Base-by-base conservation (phyloP, 2,113 vertebrate genomes). In the Australoheros scitulus region DNA sequence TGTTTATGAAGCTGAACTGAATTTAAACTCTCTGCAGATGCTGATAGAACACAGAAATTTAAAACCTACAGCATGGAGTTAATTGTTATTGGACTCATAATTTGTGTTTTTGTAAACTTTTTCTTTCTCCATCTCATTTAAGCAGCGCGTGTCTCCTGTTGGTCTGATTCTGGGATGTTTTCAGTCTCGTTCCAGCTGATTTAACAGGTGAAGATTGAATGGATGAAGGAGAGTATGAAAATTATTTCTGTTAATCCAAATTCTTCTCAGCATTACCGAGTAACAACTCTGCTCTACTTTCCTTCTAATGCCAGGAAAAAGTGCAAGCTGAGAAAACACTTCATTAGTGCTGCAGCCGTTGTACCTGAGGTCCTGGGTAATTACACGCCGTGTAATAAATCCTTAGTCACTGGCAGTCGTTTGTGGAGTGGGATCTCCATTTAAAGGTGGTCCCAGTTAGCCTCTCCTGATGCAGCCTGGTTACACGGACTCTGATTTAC, bases 401-500 rank as follows among this genome's bases (percentile, higher is more conserved):
- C 43, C 65, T 72, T 52, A 52, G 20, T 52, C 24, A 72, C 65
- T 52, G 65, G 41, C 15, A 15, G 22, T 2, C 38, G 64, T 68
- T 68, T 68, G 64, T 68, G 41, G 3, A 80, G 29, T 6, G 18
- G 36, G 17, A 24, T 36, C 43, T 32, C 36, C 11, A 7, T 83
- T 77, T 68, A 64, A 85, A 74, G 72, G 50, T 38, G 77, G 17
- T 56, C 75, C 14, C 9, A 34, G 68, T 60, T 6, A 1, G 9
- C 32, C n/a, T 15, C 18, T 64, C 36, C 38, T 4, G 63, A 58
- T 55, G 59, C 55, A 72, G 75, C 63, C 36, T 7, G 22, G 11
- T 38, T 18, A 70, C 77, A 43, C 11, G 22, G 32, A 7, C 75
- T 89, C 80, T 87, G 74, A 83, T 87, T 76, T 43, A 26, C 61